A percentile compares a stretch with the other conserved stretches of the same genome.
These are phyloP conservation scores for Paraplagusia blochii DNA, from an alignment of 2,113 vertebrate genomes.

Conservation along the genomic window DNA sequence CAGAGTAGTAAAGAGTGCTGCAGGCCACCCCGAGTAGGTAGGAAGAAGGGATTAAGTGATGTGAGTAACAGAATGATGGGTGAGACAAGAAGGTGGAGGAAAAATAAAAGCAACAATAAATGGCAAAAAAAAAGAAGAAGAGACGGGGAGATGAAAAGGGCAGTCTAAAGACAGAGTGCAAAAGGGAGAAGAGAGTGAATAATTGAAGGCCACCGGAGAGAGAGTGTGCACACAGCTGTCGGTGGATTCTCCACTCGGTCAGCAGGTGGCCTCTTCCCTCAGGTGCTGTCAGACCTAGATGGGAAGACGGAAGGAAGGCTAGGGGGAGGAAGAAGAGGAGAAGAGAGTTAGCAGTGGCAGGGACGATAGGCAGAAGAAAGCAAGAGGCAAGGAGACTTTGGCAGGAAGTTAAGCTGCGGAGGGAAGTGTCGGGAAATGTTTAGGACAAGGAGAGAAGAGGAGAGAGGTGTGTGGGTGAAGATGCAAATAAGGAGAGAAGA, in stretches of 20 bases:
- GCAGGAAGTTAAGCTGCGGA: constrained; percentile 21
- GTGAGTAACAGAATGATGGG: constrained; percentile 34
- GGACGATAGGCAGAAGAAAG: constrained; percentile 21
- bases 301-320: constrained; percentile 33
- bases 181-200: constrained; percentile 60
- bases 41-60: constrained; percentile 13
- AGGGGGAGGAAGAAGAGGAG: not conserved
- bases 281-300: constrained; percentile 63
- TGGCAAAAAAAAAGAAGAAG: constrained; percentile 53
- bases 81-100: constrained; percentile 32
- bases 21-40: constrained; percentile 23
- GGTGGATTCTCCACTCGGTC: constrained; percentile 63
- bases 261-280: constrained; percentile 69
- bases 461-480: constrained; percentile 21
- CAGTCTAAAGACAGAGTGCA: constrained; percentile 50
- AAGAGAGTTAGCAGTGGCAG: constrained; percentile 22
- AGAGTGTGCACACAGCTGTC: constrained; percentile 71
- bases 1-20: constrained; percentile 21
- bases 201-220: constrained; percentile 73
- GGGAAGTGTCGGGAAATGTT: constrained; percentile 39
- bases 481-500: constrained; percentile 33
- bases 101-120: constrained; percentile 28
- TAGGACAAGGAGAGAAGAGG: constrained; percentile 22
- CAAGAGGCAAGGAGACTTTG: constrained; percentile 14
- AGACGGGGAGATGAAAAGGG: constrained; percentile 61